Evolutionary conservation across 2,113 vertebrate genomes (phyloP), one percentile per base, ranked within the genome.

Genomic region (Dicaeum eximium): DNA sequence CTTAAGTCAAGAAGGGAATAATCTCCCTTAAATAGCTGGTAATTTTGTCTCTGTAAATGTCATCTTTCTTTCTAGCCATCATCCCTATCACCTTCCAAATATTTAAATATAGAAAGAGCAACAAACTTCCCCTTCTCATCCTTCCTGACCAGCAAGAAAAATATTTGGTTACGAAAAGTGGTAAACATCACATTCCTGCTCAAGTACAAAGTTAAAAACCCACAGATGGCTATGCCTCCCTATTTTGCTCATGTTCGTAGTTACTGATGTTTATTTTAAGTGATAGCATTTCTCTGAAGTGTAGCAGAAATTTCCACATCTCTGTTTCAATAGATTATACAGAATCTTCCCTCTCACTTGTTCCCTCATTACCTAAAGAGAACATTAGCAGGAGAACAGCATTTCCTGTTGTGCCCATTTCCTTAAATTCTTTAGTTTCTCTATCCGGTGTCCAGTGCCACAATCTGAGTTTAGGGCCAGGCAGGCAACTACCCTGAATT

Each of bases 101-200:
- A 95, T 94, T 97, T 96, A 92, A 95, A 66, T 62, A 45, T 13
- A 93, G 82, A 96, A 92, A 93, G 81, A 90, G 69, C 40, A 96
- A 88, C 69, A 83, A 48, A 65, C 60, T 65, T 93, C 42, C 33
- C 28, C 61, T 75, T 78, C 80, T 95, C 47, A 80, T 73, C 30
- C 64, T 86, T 92, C 58, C 47, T 85, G 69, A 42, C 31, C 37
- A 88, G 15, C 24, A 84, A 86, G 85, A 90, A 88, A 95, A 80
- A 74, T 60, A 67, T 22, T 90, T 86, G 37, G 47, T 82, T 93
- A 83, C 74, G 23, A 88, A 78, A 90, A 92, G 48, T 37, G 47
- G 19, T 92, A 96, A 95, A 92, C 87, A 86, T 58, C 45, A 82
- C 81, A 93, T 96, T 96, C 90, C 74, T 91, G 71, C 58, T 83